phyloP scores from a whole-genome alignment of 2,888 invertebrate species.

The Alitta virens region DNA sequence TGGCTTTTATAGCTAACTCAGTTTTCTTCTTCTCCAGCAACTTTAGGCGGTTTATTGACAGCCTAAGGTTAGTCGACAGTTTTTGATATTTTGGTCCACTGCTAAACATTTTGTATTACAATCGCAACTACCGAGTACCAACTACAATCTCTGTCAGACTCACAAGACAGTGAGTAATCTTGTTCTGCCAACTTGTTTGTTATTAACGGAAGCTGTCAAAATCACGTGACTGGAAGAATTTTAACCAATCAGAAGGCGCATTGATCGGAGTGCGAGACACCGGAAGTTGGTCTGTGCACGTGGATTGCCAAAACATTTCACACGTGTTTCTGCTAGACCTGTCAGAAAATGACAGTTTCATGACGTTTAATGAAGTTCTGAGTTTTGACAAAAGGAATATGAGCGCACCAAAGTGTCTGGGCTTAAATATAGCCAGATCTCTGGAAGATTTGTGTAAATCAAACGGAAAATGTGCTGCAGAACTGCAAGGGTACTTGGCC shows the following conservation, averaged over 20 bases:
- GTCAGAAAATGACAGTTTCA: too few species aligned
- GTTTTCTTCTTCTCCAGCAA: constrained; percentile 88
- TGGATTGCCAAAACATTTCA: too few species aligned
- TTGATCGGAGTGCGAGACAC: not conserved
- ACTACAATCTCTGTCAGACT: not conserved
- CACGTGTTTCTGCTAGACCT: too few species aligned
- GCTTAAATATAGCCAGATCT: constrained; percentile 5
- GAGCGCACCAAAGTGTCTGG: not conserved
- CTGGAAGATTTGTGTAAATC: constrained; percentile 31
- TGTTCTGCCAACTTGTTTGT: not conserved
- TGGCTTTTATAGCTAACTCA: constrained; percentile 90
- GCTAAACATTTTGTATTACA: constrained; percentile 26
- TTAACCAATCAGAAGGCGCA: not conserved
- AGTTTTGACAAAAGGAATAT: not conserved
- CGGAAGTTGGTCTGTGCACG: too few species aligned
- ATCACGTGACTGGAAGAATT: not conserved
- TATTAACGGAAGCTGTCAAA: not conserved
- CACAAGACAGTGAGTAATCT: not conserved
- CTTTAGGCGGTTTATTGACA: constrained; percentile 81
- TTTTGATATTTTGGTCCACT: constrained; percentile 60
- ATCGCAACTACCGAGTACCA: not conserved
- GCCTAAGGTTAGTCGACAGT: constrained; percentile 90
- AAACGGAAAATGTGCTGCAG: constrained; percentile 23
- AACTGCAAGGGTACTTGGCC: constrained; percentile 30
- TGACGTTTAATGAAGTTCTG: too few species aligned